phyloP scores from a whole-genome alignment of 2,113 vertebrate species.

The Rostratula benghalensis region DNA sequence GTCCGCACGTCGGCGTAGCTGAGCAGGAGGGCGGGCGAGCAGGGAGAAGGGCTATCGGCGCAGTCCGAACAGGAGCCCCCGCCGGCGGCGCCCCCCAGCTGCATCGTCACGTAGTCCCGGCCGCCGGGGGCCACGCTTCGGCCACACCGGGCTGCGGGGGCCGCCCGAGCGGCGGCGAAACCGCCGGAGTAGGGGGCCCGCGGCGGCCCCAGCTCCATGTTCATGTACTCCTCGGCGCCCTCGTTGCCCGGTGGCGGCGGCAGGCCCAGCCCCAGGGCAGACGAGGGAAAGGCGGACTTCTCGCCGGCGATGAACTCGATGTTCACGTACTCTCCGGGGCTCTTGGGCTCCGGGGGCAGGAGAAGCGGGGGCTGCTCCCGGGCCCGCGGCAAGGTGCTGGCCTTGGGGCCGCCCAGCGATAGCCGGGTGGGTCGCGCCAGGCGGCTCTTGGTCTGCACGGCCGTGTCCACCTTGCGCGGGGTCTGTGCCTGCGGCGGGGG shows the following conservation, averaged over 20 bases:
- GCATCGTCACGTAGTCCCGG: slow-evolving; percentile 82
- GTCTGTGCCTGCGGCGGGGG: slow-evolving; percentile 37
- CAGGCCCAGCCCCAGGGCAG: slow-evolving; percentile 20
- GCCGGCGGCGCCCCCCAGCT: slow-evolving; percentile 22
- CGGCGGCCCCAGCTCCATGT: slow-evolving; percentile 79
- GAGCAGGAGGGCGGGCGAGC: slow-evolving; percentile 49
- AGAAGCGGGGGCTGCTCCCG: slow-evolving; percentile 75
- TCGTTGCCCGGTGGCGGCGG: slow-evolving; percentile 57
- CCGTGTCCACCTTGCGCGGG: slow-evolving; percentile 71
- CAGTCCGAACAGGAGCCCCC: slow-evolving; percentile 64
- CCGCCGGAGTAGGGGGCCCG: slow-evolving; percentile 54
- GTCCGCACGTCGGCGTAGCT: slow-evolving; percentile 73
- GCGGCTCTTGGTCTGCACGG: slow-evolving; percentile 75
- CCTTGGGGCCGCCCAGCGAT: slow-evolving; percentile 82
- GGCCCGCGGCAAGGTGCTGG: slow-evolving; percentile 84
- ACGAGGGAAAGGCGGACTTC: slow-evolving; percentile 66
- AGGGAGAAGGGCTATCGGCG: slow-evolving; percentile 33
- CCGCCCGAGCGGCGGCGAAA: background rate
- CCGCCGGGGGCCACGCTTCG: slow-evolving; percentile 5
- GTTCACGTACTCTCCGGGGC: slow-evolving; percentile 88
- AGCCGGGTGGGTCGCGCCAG: slow-evolving; percentile 81
- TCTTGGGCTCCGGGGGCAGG: slow-evolving; percentile 82
- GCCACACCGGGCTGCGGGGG: slow-evolving; percentile 24
- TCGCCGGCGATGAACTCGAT: slow-evolving; percentile 81
- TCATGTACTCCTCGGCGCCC: slow-evolving; percentile 81